Conservation (phyloP, 2,888 invertebrate species). For the Acrobasis suavella region DNA sequence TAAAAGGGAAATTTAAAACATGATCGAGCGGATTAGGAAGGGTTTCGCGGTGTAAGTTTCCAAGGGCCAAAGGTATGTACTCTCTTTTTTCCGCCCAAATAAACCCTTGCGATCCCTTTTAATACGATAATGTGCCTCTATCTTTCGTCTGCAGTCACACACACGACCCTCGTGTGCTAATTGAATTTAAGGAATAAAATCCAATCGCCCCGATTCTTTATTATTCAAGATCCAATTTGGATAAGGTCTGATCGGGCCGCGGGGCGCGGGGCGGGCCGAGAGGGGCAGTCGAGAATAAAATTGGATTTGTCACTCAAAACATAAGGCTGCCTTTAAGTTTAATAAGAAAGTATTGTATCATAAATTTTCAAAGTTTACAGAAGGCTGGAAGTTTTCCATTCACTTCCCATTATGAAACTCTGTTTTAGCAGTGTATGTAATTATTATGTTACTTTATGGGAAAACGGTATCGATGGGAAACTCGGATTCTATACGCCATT, state of each 20-base stretch:
- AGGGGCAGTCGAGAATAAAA: slow-evolving; percentile 80
- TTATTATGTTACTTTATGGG: slow-evolving; percentile 18
- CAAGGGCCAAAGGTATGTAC: slow-evolving; percentile 27
- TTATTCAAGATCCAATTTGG: slow-evolving; percentile 84
- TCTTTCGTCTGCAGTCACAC: slow-evolving; percentile 81
- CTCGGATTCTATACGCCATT: not conserved
- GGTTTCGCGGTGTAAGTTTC: slow-evolving; percentile 19
- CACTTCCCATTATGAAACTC: slow-evolving; percentile 23
- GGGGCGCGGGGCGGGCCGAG: slow-evolving; percentile 57
- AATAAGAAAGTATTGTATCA: slow-evolving; percentile 45
- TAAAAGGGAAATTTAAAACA: slow-evolving; percentile 16
- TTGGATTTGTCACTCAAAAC: slow-evolving; percentile 83
- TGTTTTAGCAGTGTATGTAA: slow-evolving; percentile 20
- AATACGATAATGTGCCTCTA: slow-evolving; percentile 79
- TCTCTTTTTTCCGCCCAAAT: slow-evolving; percentile 43
- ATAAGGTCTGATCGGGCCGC: slow-evolving; percentile 82
- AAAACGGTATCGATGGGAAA: slow-evolving; percentile 15
- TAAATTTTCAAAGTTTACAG: slow-evolving; percentile 32
- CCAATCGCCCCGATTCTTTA: slow-evolving; percentile 83
- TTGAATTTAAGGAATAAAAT: slow-evolving; percentile 84
- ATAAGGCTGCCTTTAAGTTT: slow-evolving; percentile 73
- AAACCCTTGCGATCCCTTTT: slow-evolving; percentile 71
- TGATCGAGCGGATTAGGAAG: slow-evolving; percentile 13
- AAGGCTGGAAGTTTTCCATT: slow-evolving; percentile 24
- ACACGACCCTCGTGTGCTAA: slow-evolving; percentile 81